Evolutionary conservation across 2,888 invertebrate genomes (phyloP), one percentile per base, ranked within the genome.

Genomic region (Stegana nigrithorax): DNA sequence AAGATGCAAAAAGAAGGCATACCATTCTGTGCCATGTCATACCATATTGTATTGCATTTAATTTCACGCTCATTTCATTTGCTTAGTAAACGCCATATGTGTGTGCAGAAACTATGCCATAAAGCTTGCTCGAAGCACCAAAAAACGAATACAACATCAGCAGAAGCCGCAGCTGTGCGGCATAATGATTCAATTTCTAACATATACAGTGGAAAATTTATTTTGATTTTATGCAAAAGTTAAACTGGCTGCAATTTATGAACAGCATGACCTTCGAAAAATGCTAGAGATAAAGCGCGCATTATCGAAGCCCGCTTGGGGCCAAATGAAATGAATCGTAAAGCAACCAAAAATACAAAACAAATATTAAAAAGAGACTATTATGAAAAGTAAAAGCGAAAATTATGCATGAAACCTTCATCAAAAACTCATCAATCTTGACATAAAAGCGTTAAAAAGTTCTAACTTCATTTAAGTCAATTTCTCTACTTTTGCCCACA

Each of bases 1-100:
- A 10, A 36, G 2, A 7, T n/a, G n/a, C 36, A 36, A 10, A 36
- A 10, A 36, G 2, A 36, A 1, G 10, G 4, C 10, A 5, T 4
- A 3, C 4, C 2, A n/a, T n/a, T 36, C 10, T n/a, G n/a, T 10
- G 4, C 10, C n/a, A 36, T 36, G 59, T 47, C 32, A 59, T 44
- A 59, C 47, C 32, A 47, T 59, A 59, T 32, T 61, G 56, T 32
- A 23, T 62, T 62, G 36, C 62, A 57, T 57, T 51, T 57, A 62
- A 50, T 57, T 50, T 62, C 57, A 57, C 57, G 50, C 27, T 51
- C 50, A 50, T 57, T 27, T 56, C 57, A 36, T 39, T 50, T 36
- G 45, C 26, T 23, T n/a, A n/a, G n/a, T n/a, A n/a, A n/a, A n/a
- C n/a, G n/a, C n/a, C 27, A 32, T 27, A 8, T 42, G 32, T 23